Evolutionary conservation across 2,888 invertebrate species (phyloP), one percentile per base, ranked within the genome.

Genomic region (Lasioglossum marginatum): DNA sequence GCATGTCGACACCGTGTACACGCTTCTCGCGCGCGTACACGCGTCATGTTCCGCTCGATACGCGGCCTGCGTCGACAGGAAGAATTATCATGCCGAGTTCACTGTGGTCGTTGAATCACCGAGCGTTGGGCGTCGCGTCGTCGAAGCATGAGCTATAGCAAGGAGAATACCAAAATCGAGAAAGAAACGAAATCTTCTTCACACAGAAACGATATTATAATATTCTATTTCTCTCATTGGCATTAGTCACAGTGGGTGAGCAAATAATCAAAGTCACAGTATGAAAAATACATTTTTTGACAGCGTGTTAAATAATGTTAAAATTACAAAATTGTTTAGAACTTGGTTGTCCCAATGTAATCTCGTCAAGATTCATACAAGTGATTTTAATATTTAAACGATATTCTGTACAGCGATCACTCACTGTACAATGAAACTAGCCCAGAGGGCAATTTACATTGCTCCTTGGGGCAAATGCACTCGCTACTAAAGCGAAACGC

Each of bases 51-150:
- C 40, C 31, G 73, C 37, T 48, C 75, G 74, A 79, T 74, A 70
- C 43, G 66, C 63, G 75, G 71, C 70, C n/a, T 60, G 45, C 77
- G 40, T 31, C 63, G 75, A 77, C 63, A 70, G 71, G 68, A 83
- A 77, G 79, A 77, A 87, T 81, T 77, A 83, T 86, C 73, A 34
- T 72, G 37, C 63, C 77, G 37, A 75, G 63, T 79, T 81, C 80
- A 63, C 72, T 34, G 66, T 57, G 82, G 68, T 74, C 81, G 83
- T 83, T 86, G 81, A 80, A 75, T 83, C 63, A 70, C 2, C 27
- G 72, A 70, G 31, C 63, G 72, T n/a, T 60, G 52, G 2, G 73
- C 77, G 86, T 86, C 77, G 73, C 77, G 86, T 86, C 77, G 52
- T 80, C 66, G 60, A 72, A 77, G 60, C 40, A 66, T n/a, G 19